phyloP scores from a whole-genome alignment of 2,888 invertebrate genomes.

The Diaperis boleti region DNA sequence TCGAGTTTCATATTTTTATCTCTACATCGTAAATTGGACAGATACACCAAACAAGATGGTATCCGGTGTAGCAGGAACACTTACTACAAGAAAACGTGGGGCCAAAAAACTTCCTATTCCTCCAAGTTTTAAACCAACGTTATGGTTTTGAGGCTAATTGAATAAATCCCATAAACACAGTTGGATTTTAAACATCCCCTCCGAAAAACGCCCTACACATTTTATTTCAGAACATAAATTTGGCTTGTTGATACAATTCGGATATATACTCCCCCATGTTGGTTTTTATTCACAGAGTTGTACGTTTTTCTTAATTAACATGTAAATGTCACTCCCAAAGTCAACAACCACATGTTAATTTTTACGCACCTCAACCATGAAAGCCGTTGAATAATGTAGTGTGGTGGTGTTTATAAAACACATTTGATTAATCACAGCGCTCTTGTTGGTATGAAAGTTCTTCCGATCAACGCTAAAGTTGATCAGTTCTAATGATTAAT shows the following conservation, averaged over 20 bases:
- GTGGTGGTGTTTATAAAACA: no score
- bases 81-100: background rate
- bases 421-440: no score
- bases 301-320: constrained; percentile 35
- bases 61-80: background rate
- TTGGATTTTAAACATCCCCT: no score
- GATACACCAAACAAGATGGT: background rate
- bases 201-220: background rate
- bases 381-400: no score
- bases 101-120: no score
- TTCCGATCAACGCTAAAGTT: no score
- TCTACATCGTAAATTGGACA: constrained; percentile 16
- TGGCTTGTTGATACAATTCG: constrained; percentile 1
- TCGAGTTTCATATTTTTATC: constrained; percentile 30
- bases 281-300: constrained; percentile 7
- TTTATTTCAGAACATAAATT: constrained; percentile 16
- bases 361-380: constrained; percentile 3
- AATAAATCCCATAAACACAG: no score
- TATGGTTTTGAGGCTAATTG: no score
- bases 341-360: constrained; percentile 31
- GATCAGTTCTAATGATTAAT: no score
- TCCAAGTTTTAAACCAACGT: no score
- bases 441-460: no score
- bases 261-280: constrained; percentile 8
- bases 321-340: constrained; percentile 29